Conservation (phyloP, 2,888 invertebrate genomes). For the Carterocephalus palaemon region DNA sequence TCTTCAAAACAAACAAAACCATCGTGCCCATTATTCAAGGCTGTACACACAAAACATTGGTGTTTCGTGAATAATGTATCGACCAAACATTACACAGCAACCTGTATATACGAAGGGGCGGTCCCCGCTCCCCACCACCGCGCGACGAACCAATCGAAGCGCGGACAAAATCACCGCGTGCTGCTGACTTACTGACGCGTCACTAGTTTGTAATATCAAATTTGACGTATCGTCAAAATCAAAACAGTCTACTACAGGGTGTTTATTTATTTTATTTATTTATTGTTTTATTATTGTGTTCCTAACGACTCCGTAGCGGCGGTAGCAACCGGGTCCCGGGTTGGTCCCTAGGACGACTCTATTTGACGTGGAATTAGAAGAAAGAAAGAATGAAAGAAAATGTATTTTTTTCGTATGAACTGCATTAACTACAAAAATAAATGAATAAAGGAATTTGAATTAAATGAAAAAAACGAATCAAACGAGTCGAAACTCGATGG, state of each 20-base stretch:
- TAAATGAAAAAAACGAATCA: too few species aligned
- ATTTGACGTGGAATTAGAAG: too few species aligned
- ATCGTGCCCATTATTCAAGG: conserved; percentile 9
- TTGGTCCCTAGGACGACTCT: too few species aligned
- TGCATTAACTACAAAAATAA: too few species aligned
- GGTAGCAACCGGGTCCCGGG: too few species aligned
- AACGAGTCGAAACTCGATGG: too few species aligned
- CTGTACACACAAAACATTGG: conserved; percentile 4
- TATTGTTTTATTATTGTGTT: too few species aligned
- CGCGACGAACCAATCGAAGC: conserved; percentile 47
- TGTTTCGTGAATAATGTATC: conserved; percentile 34
- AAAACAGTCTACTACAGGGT: conserved; percentile 52
- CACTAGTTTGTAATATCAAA: conserved; percentile 54
- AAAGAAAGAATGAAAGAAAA: too few species aligned
- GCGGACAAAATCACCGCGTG: conserved; percentile 59
- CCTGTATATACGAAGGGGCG: conserved; percentile 43
- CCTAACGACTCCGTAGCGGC: too few species aligned
- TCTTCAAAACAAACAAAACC: conserved; percentile 8
- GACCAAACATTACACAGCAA: conserved; percentile 46
- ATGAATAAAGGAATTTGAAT: too few species aligned
- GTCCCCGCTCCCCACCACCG: conserved; percentile 35
- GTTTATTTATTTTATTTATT: conserved; percentile 31
- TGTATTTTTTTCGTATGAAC: too few species aligned
- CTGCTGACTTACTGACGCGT: conserved; percentile 59
- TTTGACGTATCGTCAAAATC: conserved; percentile 57